Conservation (phyloP, 2,888 invertebrate genomes). For the Melinaea marsaeus region DNA sequence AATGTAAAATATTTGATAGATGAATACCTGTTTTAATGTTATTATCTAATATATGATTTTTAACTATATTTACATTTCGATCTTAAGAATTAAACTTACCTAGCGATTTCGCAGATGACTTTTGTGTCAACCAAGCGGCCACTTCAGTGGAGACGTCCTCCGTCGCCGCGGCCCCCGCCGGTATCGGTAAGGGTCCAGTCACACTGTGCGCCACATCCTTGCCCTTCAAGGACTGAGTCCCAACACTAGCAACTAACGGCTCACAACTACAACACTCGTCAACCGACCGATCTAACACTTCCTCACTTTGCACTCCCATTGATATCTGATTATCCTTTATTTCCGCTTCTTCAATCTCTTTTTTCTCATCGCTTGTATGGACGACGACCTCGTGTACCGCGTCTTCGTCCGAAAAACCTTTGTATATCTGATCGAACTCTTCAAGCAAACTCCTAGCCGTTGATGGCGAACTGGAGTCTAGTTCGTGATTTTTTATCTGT, state of each 20-base stretch:
- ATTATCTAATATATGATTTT: too few species aligned
- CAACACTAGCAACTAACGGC: constrained; percentile 19
- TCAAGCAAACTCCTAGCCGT: constrained; percentile 69
- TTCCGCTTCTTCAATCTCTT: neutral
- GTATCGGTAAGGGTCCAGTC: constrained; percentile 58
- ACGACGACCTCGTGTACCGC: constrained; percentile 28
- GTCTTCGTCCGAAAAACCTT: constrained; percentile 48
- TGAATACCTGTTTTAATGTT: too few species aligned
- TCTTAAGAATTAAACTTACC: constrained; percentile 35
- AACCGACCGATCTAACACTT: constrained; percentile 22
- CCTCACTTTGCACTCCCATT: constrained; percentile 20
- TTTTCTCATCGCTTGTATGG: too few species aligned
- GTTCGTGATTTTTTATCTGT: constrained; percentile 52
- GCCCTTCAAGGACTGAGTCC: constrained; percentile 25
- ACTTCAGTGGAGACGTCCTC: constrained; percentile 37
- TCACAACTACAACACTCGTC: constrained; percentile 33
- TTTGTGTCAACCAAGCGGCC: constrained; percentile 36
- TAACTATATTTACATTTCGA: too few species aligned
- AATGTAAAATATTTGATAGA: neutral
- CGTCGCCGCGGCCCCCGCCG: constrained; percentile 50
- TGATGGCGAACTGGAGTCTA: constrained; percentile 56
- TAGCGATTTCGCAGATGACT: constrained; percentile 33
- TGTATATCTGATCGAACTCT: constrained; percentile 67
- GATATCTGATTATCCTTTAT: constrained; percentile 14
- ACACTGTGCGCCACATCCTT: constrained; percentile 30